Conservation (phyloP, 2,113 vertebrate species). For the Ctenomys sociabilis region DNA sequence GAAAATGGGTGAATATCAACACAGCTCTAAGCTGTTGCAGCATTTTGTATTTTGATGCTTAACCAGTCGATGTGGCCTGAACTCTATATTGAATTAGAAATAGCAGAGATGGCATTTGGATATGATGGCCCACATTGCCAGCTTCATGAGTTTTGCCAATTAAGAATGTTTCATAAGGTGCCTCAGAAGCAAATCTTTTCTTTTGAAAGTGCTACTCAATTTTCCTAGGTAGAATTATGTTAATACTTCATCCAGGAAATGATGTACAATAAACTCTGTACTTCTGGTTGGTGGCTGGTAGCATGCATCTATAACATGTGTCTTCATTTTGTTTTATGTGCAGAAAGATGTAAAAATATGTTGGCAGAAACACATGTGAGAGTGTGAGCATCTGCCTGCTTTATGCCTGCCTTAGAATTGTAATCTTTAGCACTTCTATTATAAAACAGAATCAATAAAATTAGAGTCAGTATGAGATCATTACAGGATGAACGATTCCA, state of each 20-base stretch:
- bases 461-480: conserved; percentile 56
- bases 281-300: conserved; percentile 38
- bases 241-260: conserved; percentile 73
- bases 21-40: conserved; percentile 57
- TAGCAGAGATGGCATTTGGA: conserved; percentile 48
- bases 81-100: conserved; percentile 75
- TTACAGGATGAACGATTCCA: conserved; percentile 57
- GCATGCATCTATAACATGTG: conserved; percentile 63
- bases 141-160: conserved; percentile 55
- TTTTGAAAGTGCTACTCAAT: conserved; percentile 39
- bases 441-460: conserved; percentile 76
- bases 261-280: conserved; percentile 32
- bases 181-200: conserved; percentile 42
- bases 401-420: conserved; percentile 64
- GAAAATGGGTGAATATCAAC: conserved; percentile 71
- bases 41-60: conserved; percentile 66
- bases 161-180: conserved; percentile 53
- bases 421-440: conserved; percentile 62
- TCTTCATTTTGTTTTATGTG: conserved; percentile 77
- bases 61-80: conserved; percentile 65
- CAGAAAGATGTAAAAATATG: conserved; percentile 73
- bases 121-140: conserved; percentile 55
- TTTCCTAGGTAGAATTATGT: conserved; percentile 68
- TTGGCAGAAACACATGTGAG: conserved; percentile 65
- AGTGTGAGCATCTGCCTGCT: conserved; percentile 71